Conservation (phyloP, 1,140 invertebrate genomes). For the Adoxophyes honmai region DNA sequence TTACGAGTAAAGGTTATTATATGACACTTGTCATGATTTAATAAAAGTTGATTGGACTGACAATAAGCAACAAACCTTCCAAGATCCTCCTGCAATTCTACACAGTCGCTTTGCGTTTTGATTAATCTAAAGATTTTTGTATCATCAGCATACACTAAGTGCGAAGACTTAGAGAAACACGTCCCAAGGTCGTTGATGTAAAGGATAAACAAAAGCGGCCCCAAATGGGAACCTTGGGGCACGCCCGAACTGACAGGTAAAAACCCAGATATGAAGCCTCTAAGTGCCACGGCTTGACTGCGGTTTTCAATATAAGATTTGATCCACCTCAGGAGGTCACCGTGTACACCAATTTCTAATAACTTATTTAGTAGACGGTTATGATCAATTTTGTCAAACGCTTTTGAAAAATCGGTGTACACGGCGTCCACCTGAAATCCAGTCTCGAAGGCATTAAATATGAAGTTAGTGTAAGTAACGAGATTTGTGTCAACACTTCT, state of each 20-base stretch:
- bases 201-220: background rate
- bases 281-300: background rate
- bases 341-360: conserved; percentile 6
- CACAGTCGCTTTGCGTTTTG: background rate
- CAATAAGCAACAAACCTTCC: background rate
- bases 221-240: background rate
- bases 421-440: conserved; percentile 13
- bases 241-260: background rate
- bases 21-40: background rate
- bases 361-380: background rate
- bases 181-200: background rate
- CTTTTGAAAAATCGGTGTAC: conserved; percentile 17
- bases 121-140: background rate
- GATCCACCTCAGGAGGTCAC: conserved; percentile 3
- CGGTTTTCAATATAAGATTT: conserved; percentile 1
- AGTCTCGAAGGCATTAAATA: background rate
- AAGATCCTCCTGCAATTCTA: background rate
- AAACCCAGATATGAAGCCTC: background rate
- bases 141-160: background rate
- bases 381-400: conserved; percentile 13
- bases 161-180: background rate
- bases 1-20: background rate
- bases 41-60: background rate
- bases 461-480: background rate
- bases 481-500: conserved; percentile 9